Base-by-base conservation (phyloP, 1,140 invertebrate genomes). In the Zaprionus kolodkinae region DNA sequence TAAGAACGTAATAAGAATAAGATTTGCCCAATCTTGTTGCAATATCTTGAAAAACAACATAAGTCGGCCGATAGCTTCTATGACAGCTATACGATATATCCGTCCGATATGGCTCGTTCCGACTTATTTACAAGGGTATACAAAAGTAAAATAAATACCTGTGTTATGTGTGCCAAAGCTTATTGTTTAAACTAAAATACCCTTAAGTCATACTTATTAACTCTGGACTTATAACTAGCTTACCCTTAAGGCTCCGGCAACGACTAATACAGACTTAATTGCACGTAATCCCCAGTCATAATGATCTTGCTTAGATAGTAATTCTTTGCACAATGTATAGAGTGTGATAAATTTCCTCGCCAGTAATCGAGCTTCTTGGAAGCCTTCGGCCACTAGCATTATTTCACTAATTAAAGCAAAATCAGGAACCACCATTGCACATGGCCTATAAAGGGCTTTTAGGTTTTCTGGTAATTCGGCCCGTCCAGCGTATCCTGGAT, bases 221-320 rank as follows among this genome's bases (percentile, higher is more conserved):
- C n/a, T n/a, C n/a, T n/a, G n/a, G n/a, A n/a, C n/a, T n/a, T n/a
- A n/a, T n/a, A n/a, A n/a, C n/a, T n/a, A 50, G 62, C 79, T 86
- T 81, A 95, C 95, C 92, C 95, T 95, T 9, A 96, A 93, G 40
- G 97, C 96, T 54, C 98, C 98, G 76, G 97, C 97, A 6, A 98
- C 97, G 0, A 98, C 97, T 12, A 99, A 93, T 4, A 98, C 97
- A 62, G 97, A 98, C 92, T 98, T 98, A 65, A 99, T 98, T 50
- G 97, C 97, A 84, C 98, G 93, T 30, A 99, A 93, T 48, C 97
- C 97, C 97, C 97, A 99, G 94, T 99, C 97, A 82, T 99, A 99
- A 92, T 99, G 97, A 91, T 98, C 97, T 91, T 99, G 97, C 92
- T 98, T 98, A 3, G 97, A 98, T 1, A 98, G 93, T 50, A 98